Conservation (phyloP, 2,888 invertebrate species). For the Rhopalosiphum nymphaeae region DNA sequence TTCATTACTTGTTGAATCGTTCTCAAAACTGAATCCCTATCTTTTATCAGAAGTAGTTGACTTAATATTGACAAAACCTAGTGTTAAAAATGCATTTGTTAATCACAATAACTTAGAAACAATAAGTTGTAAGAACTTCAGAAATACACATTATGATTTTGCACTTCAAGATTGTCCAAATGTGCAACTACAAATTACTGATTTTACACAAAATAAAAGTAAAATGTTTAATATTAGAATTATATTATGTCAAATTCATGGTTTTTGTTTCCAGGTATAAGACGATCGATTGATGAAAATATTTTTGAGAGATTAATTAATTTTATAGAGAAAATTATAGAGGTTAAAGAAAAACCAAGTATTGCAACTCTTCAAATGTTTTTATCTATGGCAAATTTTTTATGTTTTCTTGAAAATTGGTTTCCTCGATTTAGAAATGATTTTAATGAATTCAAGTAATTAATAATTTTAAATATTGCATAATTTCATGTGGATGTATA, state of each 20-base stretch:
- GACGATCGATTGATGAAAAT: conserved; percentile 34
- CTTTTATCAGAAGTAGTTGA: conserved; percentile 44
- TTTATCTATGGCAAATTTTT: conserved; percentile 34
- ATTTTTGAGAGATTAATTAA: conserved; percentile 25
- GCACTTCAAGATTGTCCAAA: conserved; percentile 46
- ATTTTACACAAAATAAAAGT: conserved; percentile 37
- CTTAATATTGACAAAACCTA: conserved; percentile 48
- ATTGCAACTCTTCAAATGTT: neutral
- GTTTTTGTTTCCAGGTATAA: conserved; percentile 23
- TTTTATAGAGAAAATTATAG: conserved; percentile 6
- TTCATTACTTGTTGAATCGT: neutral
- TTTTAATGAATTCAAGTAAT: conserved; percentile 27
- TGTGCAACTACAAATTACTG: neutral
- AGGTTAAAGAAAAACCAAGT: conserved; percentile 21
- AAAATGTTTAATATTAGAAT: conserved; percentile 12
- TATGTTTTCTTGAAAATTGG: conserved; percentile 54
- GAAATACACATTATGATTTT: conserved; percentile 27
- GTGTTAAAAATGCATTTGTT: neutral
- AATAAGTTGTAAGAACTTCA: neutral
- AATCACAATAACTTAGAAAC: neutral
- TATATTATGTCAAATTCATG: neutral
- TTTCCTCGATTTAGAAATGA: neutral
- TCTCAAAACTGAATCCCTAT: conserved; percentile 47
- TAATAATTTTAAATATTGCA: neutral
- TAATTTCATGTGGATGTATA: neutral